Percentiles rank a stretch among this genome's conserved stretches.
phyloP scores from a whole-genome alignment of 2,113 vertebrate genomes.

The Heliornis fulica region DNA sequence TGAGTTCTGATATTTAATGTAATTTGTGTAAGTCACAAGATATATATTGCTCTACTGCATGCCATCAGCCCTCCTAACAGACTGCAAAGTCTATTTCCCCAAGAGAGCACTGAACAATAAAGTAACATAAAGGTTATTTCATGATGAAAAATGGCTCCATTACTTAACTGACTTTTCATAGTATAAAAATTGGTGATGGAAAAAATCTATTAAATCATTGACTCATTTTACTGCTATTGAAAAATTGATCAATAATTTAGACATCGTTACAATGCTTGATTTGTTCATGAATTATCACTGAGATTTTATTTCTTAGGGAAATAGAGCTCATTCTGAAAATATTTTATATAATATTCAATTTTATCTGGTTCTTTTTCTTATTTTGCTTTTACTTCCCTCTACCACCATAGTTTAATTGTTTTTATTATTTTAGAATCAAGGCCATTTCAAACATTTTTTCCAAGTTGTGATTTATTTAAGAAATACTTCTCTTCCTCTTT shows the following conservation, averaged over 20 bases:
- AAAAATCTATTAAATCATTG: neutral
- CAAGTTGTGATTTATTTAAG: neutral
- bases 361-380: neutral
- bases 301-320: neutral
- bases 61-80: neutral
- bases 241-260: neutral
- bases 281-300: neutral
- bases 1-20: neutral
- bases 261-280: neutral
- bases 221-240: neutral
- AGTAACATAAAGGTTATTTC: neutral
- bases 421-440: neutral
- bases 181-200: neutral
- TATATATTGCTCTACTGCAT: neutral
- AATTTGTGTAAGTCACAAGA: neutral
- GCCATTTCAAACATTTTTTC: neutral
- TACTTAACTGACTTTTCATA: neutral
- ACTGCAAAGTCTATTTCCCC: neutral
- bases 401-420: neutral
- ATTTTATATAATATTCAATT: neutral
- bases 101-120: neutral
- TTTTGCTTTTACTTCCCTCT: neutral
- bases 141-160: neutral
- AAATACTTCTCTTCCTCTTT: neutral
- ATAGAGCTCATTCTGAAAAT: neutral